Evolutionary conservation across 2,888 invertebrate genomes (phyloP).

Genomic region (Dasysyrphus albostriatus): DNA sequence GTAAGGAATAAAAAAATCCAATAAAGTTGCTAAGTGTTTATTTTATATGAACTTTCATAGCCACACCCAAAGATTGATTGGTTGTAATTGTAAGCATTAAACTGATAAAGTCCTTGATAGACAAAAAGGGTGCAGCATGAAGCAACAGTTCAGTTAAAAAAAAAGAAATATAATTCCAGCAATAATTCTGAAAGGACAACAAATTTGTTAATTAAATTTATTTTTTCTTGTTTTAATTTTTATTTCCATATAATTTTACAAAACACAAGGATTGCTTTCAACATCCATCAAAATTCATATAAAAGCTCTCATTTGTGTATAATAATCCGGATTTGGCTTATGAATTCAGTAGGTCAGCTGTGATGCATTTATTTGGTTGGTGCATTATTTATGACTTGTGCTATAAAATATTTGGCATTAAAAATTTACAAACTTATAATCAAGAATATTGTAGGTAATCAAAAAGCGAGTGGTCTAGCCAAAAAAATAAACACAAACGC

Average conservation of each 20-base stretch:
- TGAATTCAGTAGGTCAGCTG: slow-evolving; percentile 14
- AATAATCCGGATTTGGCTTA: not conserved
- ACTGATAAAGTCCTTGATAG: not conserved
- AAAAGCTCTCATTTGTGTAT: not conserved
- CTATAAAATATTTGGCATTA: slow-evolving; percentile 34
- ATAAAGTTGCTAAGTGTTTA: not conserved
- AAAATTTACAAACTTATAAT: slow-evolving; percentile 10
- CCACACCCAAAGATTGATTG: slow-evolving; percentile 31
- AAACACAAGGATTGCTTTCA: not conserved
- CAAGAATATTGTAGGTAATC: slow-evolving; percentile 4
- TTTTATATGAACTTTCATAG: slow-evolving; percentile 9
- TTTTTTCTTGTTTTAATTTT: not conserved
- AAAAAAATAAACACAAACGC: slow-evolving; percentile 51
- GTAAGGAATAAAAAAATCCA: not conserved
- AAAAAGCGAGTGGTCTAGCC: slow-evolving; percentile 45
- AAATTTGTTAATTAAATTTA: not conserved
- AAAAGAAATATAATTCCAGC: not conserved
- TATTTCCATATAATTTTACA: no score
- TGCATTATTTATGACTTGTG: not conserved
- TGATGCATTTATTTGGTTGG: not conserved
- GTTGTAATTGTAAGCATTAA: slow-evolving; percentile 3
- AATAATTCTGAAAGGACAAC: no score
- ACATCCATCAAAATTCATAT: not conserved
- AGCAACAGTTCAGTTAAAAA: slow-evolving; percentile 29
- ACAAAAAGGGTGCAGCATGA: slow-evolving; percentile 41